Conservation (phyloP, 1,140 invertebrate species). For the Drosophila insularis region DNA sequence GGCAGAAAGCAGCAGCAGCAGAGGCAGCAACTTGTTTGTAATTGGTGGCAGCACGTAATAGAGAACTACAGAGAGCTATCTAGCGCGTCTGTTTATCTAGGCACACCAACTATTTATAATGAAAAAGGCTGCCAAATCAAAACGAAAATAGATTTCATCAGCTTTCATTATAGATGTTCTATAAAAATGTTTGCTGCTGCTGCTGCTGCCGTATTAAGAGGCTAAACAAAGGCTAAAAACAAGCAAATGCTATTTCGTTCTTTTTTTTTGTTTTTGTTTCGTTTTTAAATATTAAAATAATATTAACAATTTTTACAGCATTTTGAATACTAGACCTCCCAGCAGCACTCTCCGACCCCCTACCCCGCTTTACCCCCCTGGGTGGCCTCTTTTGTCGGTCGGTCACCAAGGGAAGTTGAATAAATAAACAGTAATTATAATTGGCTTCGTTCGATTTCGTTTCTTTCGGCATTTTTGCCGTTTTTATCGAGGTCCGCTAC, state of each 20-base stretch:
- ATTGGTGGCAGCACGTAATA: not conserved
- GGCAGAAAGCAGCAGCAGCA: not conserved
- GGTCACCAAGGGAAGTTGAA: slow-evolving; percentile 19
- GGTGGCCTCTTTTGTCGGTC: no score
- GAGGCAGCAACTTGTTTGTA: not conserved
- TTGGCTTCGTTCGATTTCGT: slow-evolving; percentile 58
- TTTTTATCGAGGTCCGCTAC: slow-evolving; percentile 33
- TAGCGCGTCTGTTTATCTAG: slow-evolving; percentile 55
- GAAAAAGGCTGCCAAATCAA: slow-evolving; percentile 70
- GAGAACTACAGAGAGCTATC: not conserved
- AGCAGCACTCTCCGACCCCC: not conserved
- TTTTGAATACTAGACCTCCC: no score
- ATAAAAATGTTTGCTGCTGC: slow-evolving; percentile 45
- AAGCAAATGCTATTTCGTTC: slow-evolving; percentile 18
- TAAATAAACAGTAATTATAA: slow-evolving; percentile 72
- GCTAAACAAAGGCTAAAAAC: slow-evolving; percentile 41
- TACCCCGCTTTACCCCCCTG: no score
- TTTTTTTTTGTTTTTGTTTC: not conserved
- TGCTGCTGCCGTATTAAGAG: slow-evolving; percentile 16
- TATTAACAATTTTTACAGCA: slow-evolving; percentile 50
- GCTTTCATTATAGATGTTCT: slow-evolving; percentile 30
- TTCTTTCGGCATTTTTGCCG: slow-evolving; percentile 39
- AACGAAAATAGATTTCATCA: slow-evolving; percentile 60
- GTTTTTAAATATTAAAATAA: not conserved
- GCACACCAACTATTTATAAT: slow-evolving; percentile 75